These are phyloP conservation scores for Mylabris phalerata DNA, from an alignment of 1,140 invertebrate species.

Conservation along the genomic window DNA sequence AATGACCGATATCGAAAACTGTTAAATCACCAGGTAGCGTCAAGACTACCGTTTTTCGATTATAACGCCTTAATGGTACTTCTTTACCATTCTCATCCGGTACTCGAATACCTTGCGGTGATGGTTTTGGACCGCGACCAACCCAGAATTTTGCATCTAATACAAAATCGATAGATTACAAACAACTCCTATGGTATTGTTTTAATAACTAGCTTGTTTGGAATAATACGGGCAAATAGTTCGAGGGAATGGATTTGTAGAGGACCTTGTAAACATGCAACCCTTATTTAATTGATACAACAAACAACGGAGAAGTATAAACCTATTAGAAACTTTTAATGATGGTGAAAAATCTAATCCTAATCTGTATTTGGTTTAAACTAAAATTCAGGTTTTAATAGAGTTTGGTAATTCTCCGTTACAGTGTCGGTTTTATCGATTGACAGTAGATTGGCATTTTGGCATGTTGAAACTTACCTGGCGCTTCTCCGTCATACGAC, in stretches of 20 bases:
- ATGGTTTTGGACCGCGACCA: conserved; percentile 67
- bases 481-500: conserved; percentile 82
- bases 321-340: too few species aligned
- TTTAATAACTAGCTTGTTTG: not conserved
- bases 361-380: too few species aligned
- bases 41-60: conserved; percentile 78
- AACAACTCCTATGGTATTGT: not conserved
- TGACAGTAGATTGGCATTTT: not conserved
- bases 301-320: not conserved
- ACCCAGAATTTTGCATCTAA: conserved; percentile 90
- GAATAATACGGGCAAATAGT: not conserved
- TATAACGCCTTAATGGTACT: conserved; percentile 67
- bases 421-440: not conserved
- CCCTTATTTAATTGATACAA: not conserved
- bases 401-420: too few species aligned
- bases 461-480: conserved; percentile 53
- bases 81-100: conserved; percentile 85
- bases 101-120: conserved; percentile 70
- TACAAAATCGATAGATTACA: conserved; percentile 28
- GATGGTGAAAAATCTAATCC: too few species aligned
- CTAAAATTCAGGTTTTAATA: too few species aligned
- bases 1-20: conserved; percentile 78
- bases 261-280: not conserved
- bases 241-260: not conserved
- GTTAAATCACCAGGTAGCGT: conserved; percentile 74